phyloP scores from a whole-genome alignment of 1,140 invertebrate species.

The Rhizoglyphus robini region DNA sequence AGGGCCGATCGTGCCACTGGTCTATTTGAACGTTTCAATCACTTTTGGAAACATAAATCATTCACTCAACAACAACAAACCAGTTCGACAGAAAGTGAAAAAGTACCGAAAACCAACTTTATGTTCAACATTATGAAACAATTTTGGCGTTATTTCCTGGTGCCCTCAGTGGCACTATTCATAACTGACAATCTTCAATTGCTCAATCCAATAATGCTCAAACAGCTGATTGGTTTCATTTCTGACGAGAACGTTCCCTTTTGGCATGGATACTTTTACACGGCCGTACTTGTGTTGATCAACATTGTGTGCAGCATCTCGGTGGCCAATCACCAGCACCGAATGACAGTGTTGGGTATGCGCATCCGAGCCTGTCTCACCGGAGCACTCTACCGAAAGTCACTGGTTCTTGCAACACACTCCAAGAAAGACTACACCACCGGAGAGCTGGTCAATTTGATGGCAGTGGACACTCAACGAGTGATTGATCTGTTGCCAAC shows the following conservation, averaged over 20 bases:
- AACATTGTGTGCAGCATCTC: constrained; percentile 7
- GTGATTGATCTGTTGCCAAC: constrained; percentile 20
- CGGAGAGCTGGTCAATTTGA: constrained; percentile 28
- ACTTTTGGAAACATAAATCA: constrained; percentile 48
- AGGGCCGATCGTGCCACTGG: constrained; percentile 60
- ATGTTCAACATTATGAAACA: constrained; percentile 39
- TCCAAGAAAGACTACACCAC: constrained; percentile 20
- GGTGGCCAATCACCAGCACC: neutral
- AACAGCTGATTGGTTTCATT: constrained; percentile 35
- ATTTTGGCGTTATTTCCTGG: constrained; percentile 67
- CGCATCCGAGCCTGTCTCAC: constrained; percentile 27
- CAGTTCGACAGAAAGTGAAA: too few relatives aligned
- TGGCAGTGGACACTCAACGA: constrained; percentile 24
- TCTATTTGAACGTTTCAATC: constrained; percentile 67
- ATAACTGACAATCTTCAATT: constrained; percentile 74
- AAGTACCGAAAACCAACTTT: constrained; percentile 25
- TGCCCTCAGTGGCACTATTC: constrained; percentile 61
- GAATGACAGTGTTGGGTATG: constrained; percentile 21
- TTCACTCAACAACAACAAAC: constrained; percentile 33
- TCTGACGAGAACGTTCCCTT: constrained; percentile 47
- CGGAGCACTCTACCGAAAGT: constrained; percentile 28
- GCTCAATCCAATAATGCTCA: constrained; percentile 55
- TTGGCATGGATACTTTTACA: constrained; percentile 78
- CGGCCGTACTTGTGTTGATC: constrained; percentile 34
- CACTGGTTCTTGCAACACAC: constrained; percentile 34